Evolutionary conservation across 2,113 vertebrate genomes (phyloP), one percentile per base, ranked within the genome.

Genomic region (Apodemus speciosus): DNA sequence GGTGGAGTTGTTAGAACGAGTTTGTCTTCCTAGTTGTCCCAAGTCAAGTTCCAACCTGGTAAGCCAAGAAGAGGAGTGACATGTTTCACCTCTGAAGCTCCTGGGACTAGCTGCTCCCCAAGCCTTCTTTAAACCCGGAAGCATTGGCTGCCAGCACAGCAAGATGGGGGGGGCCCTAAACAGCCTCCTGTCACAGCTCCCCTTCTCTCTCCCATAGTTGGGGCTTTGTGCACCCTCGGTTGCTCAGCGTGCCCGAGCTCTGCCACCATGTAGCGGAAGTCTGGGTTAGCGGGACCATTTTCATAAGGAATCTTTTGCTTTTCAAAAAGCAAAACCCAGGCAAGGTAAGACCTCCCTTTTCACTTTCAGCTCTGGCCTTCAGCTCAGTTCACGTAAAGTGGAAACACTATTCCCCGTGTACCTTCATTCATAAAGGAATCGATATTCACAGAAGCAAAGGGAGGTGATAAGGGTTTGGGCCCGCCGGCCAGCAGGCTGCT

Each of bases 321-420:
- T 99, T 99, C 98, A 99, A 99, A 98, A 98, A 95, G 89, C 98
- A 98, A 96, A 99, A 98, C 96, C 99, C 99, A 58, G 99, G 99
- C 94, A 99, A 99, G 99, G 99, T 99, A 98, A 99, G 98, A 96
- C 69, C 90, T 88, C 92, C 92, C 80, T 83, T 96, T 80, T 89
- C 92, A 90, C 73, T 90, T 83, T 90, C 51, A 84, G 79, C 90
- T 95, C 38, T 94, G 80, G 84, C 69, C 85, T 80, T 91, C 77
- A 87, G 88, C 93, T 95, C 35, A 95, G 88, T 90, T 88, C 40
- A 81, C 51, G 35, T 76, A 81, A 66, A 84, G 83, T 32, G 66
- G 79, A 94, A 90, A 89, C 32, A 85, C 25, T 64, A 32, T 79
- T 80, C 76, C 68, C 32, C 21, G 32, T 18, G 2, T 62, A 25